phyloP scores from a whole-genome alignment of 2,888 invertebrate genomes.

The Cremastinae sp. region DNA sequence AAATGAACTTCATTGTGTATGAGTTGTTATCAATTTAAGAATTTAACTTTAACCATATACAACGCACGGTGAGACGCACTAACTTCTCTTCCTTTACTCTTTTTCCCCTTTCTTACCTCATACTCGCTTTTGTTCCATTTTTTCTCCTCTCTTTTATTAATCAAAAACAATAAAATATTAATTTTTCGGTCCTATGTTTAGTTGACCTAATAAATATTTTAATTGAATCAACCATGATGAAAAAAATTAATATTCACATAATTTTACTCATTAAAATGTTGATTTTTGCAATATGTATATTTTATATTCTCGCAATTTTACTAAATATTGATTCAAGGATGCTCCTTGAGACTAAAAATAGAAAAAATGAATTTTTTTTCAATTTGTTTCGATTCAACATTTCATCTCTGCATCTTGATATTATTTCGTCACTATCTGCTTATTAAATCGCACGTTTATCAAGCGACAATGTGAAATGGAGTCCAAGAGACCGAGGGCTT shows the following conservation, averaged over 20 bases:
- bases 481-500: conserved; percentile 25
- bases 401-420: not conserved
- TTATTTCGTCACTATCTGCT: conserved; percentile 8
- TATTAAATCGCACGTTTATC: conserved; percentile 42
- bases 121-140: conserved; percentile 13
- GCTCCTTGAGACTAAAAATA: no score
- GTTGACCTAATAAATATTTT: no score
- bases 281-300: no score
- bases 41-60: conserved; percentile 71
- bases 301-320: no score
- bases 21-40: conserved; percentile 79
- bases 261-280: no score
- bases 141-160: no score
- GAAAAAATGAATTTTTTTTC: not conserved
- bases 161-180: not conserved
- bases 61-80: conserved; percentile 52
- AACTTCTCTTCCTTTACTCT: conserved; percentile 63
- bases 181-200: no score
- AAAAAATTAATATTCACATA: no score
- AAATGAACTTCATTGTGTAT: conserved; percentile 78
- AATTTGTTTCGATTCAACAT: not conserved
- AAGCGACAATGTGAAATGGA: conserved; percentile 39
- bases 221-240: no score
- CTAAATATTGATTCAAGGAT: no score
- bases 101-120: conserved; percentile 53